A percentile compares a stretch with the other conserved stretches of the same genome.
Evolutionary conservation across 2,113 vertebrate species (phyloP).

Genomic region (Phoxinus phoxinus): DNA sequence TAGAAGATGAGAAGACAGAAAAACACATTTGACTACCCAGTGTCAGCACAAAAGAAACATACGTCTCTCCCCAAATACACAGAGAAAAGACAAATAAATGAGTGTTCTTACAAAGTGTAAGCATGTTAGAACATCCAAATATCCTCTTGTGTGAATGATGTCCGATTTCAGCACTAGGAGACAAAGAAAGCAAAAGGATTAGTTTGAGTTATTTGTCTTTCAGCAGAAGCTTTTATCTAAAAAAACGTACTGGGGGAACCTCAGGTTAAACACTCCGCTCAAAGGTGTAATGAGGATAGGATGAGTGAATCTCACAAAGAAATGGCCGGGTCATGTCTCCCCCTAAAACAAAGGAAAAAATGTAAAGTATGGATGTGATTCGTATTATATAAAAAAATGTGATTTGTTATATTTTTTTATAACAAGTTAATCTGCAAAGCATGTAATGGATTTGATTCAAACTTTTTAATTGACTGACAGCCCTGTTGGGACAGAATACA

Average conservation of each 20-base stretch:
- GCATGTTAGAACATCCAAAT: slow-evolving; percentile 20
- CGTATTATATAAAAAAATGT: not conserved
- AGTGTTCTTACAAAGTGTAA: slow-evolving; percentile 1
- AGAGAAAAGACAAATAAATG: slow-evolving; percentile 9
- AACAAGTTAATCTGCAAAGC: not conserved
- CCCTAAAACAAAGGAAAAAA: not conserved
- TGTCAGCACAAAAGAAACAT: not conserved
- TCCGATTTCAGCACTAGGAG: not conserved
- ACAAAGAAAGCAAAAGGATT: slow-evolving; percentile 12
- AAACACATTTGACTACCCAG: not conserved
- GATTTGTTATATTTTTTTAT: not conserved
- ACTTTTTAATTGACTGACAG: no score
- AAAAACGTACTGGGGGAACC: not conserved
- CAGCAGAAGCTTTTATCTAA: slow-evolving; percentile 27
- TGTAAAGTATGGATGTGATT: not conserved
- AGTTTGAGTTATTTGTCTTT: slow-evolving; percentile 22
- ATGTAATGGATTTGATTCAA: not conserved
- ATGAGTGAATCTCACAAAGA: not conserved
- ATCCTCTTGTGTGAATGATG: not conserved
- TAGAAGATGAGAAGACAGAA: slow-evolving; percentile 7
- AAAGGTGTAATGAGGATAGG: not conserved
- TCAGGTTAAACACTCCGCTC: not conserved
- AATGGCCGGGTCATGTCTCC: not conserved
- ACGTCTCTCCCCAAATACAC: slow-evolving; percentile 8
- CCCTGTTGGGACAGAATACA: no score